Evolutionary conservation across 1,140 invertebrate species (phyloP).

Genomic region (Drosophila elegans): DNA sequence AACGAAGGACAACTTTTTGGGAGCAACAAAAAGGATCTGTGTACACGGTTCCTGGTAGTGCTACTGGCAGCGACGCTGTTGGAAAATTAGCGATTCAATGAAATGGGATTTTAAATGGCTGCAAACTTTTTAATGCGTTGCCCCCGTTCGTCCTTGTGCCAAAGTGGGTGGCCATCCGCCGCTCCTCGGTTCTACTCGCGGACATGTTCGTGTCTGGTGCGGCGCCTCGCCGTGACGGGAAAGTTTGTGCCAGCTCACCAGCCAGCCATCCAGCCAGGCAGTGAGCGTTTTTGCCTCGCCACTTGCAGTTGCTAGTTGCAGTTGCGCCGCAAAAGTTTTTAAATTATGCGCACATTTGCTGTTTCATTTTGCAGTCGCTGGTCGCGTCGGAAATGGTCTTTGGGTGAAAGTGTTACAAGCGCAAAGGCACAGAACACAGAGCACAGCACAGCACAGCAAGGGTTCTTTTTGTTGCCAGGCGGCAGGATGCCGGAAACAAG

Average conservation of each 20-base stretch:
- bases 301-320: constrained; percentile 76
- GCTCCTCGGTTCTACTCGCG: constrained; percentile 16
- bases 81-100: constrained; percentile 84
- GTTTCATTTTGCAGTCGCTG: constrained; percentile 57
- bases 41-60: constrained; percentile 41
- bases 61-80: constrained; percentile 54
- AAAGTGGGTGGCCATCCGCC: background rate
- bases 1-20: constrained; percentile 49
- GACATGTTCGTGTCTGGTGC: constrained; percentile 71
- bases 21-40: constrained; percentile 41
- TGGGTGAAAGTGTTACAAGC: constrained; percentile 77
- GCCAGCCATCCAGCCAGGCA: constrained; percentile 27
- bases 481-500: constrained; percentile 51
- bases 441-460: too few species aligned
- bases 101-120: constrained; percentile 84
- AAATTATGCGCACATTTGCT: constrained; percentile 82
- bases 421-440: constrained; percentile 1
- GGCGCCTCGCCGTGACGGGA: constrained; percentile 52
- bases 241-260: constrained; percentile 42
- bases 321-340: constrained; percentile 77
- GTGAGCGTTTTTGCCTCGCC: constrained; percentile 65
- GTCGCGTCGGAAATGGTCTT: constrained; percentile 75
- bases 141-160: constrained; percentile 1
- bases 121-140: constrained; percentile 83
- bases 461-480: background rate